Base-by-base conservation (phyloP, 1,140 invertebrate species). In the Drosophila repleta region DNA sequence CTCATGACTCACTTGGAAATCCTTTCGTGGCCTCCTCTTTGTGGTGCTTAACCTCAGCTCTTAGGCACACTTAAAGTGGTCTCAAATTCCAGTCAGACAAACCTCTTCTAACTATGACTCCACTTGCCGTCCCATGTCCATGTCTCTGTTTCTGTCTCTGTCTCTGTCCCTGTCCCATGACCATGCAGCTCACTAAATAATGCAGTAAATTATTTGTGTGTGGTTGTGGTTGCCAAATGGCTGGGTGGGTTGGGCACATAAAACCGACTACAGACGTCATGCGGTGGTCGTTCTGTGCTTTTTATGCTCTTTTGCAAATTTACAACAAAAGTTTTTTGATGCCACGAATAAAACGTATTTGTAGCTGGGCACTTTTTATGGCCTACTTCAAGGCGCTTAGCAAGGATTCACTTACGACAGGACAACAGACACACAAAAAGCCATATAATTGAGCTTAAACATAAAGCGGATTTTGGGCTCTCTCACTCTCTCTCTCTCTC, bases 401-500 rank as follows among this genome's bases (percentile, higher is more conserved):
- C 61, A 56, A 48, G 58, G 53, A 43, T 48, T 51, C 56, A 73
- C 51, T 51, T 66, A 62, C 45, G 24, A 10, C 43, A 37, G 24
- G 18, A 0, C 15, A 20, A 24, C 13, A 15, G 13, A 18, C 18
- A 55, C 13, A 21, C n/a, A 29, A 73, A 83, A 84, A 85, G 82
- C 82, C 82, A 85, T 85, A 85, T 85, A 85, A 85, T 85, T 82
- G 82, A 87, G 82, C 82, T 69, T 51, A 68, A 85, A 87, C 74
- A 75, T 82, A 81, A 87, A 85, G 81, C 74, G 62, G 81, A 58
- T 85, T 85, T 82, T 45, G 45, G 53, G n/a, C 65, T 53, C 53
- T 41, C 58, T 10, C 10, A 29, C 41, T 2, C 24, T 11, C 32
- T 29, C 43, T 37, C 11, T n/a, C 1, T 29, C 65, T 8, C n/a